Evolutionary conservation across 2,888 invertebrate species (phyloP), one percentile per base, ranked within the genome.

Genomic region (Drosophila mayaguana): DNA sequence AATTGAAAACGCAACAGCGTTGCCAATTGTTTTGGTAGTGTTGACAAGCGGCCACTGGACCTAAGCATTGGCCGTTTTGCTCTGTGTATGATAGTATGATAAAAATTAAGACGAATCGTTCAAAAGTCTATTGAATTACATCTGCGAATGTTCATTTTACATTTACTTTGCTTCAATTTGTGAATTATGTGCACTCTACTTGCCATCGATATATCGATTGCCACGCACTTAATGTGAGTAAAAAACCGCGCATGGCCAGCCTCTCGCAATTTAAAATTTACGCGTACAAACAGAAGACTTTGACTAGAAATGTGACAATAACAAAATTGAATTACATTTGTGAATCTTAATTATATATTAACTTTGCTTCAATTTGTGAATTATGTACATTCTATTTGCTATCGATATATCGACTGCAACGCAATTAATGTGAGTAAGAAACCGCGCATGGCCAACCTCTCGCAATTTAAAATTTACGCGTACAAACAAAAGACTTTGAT

Each of bases 1-100:
- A 66, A 66, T 75, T 61, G 75, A 43, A 71, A 66, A 50, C 25
- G 60, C 42, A 56, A 70, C n/a, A 66, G 43, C 43, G 51, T 45
- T 62, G 63, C n/a, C 67, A 53, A 57, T 50, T 57, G 40, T 28
- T 1, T 7, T 7, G 12, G 34, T 6, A 68, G 63, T 68, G 68
- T 43, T 74, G 74, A 22, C 51, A 75, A 75, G 46, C 63, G 63
- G 0, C 16, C 3, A 12, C 36, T 3, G 0, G n/a, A 25, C 22
- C 11, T 42, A 9, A 50, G 60, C 73, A 73, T 66, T 43, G 12
- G 14, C 3, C 5, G 7, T 22, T 28, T 22, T 9, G 12, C 5
- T 9, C 28, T 50, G 12, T 12, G n/a, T 22, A 11, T 14, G 18
- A 38, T 16, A 50, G 18, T 16, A 12, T 28, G 6, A 0, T 2